phyloP scores from a whole-genome alignment of 35 echinoderm and acorn worm species.

The Eucidaris tribuloides region DNA sequence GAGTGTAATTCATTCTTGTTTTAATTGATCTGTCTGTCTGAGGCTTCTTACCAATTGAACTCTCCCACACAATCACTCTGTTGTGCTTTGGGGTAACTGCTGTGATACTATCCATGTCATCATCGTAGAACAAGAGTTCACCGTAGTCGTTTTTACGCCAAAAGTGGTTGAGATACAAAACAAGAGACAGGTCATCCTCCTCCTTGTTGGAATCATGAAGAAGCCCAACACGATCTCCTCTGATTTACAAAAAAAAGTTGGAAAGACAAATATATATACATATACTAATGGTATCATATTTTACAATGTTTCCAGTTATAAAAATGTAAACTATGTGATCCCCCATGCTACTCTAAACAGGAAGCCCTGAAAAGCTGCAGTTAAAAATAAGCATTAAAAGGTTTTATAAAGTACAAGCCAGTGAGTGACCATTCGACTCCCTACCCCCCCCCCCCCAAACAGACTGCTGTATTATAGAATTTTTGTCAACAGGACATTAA shows the following conservation, averaged over 20 bases:
- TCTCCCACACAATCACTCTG: slow-evolving; percentile 69
- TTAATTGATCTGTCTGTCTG: background rate
- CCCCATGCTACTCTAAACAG: no score
- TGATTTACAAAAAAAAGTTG: slow-evolving; percentile 1
- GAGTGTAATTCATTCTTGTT: no score
- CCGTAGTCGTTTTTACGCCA: slow-evolving; percentile 79
- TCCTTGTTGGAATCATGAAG: background rate
- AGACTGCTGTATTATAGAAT: no score
- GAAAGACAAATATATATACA: background rate
- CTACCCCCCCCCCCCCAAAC: no score
- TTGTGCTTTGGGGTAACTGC: slow-evolving; percentile 52
- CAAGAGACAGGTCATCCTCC: slow-evolving; percentile 23
- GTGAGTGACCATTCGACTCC: no score
- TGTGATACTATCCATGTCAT: slow-evolving; percentile 14
- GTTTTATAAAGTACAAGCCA: no score
- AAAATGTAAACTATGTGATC: background rate
- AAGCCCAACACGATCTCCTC: slow-evolving; percentile 38
- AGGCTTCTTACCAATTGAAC: slow-evolving; percentile 57
- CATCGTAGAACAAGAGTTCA: slow-evolving; percentile 52
- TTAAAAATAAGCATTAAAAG: no score
- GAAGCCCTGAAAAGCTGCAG: no score
- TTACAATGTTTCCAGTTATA: background rate
- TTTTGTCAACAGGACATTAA: no score
- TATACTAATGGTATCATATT: background rate
- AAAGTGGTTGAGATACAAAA: slow-evolving; percentile 45